Conservation (phyloP, 2,797 vertebrate genomes). For the Hydrolagus colliei region DNA sequence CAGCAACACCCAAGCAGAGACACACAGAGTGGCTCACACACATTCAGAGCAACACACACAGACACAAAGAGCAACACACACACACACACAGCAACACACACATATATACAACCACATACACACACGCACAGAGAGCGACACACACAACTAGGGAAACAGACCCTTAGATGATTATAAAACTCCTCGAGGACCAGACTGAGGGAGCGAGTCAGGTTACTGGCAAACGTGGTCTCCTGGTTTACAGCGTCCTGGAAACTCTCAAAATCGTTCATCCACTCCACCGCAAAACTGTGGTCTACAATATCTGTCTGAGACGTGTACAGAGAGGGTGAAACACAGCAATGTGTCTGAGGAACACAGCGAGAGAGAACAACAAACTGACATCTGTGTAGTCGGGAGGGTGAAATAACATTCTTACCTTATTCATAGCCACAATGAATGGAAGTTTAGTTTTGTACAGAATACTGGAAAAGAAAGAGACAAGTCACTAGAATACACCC, state of each 20-base stretch:
- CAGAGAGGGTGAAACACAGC: no score
- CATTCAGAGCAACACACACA: neutral
- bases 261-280: constrained; percentile 98
- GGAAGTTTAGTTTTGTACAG: constrained; percentile 95
- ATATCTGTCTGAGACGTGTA: constrained; percentile 74
- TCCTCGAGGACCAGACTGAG: constrained; percentile 95
- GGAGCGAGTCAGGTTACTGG: constrained; percentile 89
- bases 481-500: neutral
- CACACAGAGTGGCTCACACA: constrained; percentile 29
- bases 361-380: no score
- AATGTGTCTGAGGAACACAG: no score
- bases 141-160: constrained; percentile 39
- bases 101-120: no score
- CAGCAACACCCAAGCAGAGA: neutral
- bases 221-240: constrained; percentile 85
- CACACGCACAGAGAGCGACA: no score
- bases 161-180: constrained; percentile 79
- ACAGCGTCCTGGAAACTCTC: constrained; percentile 89
- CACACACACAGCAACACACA: no score
- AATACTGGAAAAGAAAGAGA: constrained; percentile 62
- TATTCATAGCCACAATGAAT: constrained; percentile 94
- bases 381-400: no score
- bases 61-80: no score
- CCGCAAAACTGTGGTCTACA: constrained; percentile 87
- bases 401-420: constrained; percentile 59